Conservation (phyloP, 1,140 invertebrate species). For the Drosophila asahinai region DNA sequence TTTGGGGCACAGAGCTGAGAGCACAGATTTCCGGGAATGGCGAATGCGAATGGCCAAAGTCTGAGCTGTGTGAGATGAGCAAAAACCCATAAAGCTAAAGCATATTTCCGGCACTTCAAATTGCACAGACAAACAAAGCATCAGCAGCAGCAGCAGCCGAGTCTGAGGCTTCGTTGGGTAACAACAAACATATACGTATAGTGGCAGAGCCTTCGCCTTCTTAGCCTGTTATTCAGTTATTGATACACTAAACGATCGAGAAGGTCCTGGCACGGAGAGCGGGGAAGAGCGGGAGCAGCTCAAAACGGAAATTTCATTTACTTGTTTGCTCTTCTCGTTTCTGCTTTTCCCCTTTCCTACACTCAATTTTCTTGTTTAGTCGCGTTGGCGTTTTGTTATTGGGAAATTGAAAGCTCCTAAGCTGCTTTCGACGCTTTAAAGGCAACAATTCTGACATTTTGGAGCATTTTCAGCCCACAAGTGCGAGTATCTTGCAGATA, state of each 20-base stretch:
- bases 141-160: background rate
- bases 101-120: slow-evolving; percentile 81
- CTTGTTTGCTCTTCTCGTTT: slow-evolving; percentile 74
- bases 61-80: slow-evolving; percentile 9
- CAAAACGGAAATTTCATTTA: slow-evolving; percentile 79
- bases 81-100: slow-evolving; percentile 62
- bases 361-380: slow-evolving; percentile 57
- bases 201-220: slow-evolving; percentile 3
- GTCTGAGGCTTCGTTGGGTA: slow-evolving; percentile 17
- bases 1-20: slow-evolving; percentile 5
- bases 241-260: slow-evolving; percentile 53
- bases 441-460: slow-evolving; percentile 19
- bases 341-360: slow-evolving; percentile 27
- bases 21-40: slow-evolving; percentile 8
- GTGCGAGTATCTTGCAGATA: slow-evolving; percentile 17
- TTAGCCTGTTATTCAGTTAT: slow-evolving; percentile 50
- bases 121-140: slow-evolving; percentile 63
- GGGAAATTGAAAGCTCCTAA: slow-evolving; percentile 47
- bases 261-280: slow-evolving; percentile 4
- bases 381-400: slow-evolving; percentile 53
- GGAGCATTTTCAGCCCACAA: slow-evolving; percentile 12
- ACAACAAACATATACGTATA: slow-evolving; percentile 14
- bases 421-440: slow-evolving; percentile 52
- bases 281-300: slow-evolving; percentile 5
- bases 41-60: slow-evolving; percentile 2